Conservation (phyloP, 2,888 invertebrate species). For the Acanthosepion esculentum region DNA sequence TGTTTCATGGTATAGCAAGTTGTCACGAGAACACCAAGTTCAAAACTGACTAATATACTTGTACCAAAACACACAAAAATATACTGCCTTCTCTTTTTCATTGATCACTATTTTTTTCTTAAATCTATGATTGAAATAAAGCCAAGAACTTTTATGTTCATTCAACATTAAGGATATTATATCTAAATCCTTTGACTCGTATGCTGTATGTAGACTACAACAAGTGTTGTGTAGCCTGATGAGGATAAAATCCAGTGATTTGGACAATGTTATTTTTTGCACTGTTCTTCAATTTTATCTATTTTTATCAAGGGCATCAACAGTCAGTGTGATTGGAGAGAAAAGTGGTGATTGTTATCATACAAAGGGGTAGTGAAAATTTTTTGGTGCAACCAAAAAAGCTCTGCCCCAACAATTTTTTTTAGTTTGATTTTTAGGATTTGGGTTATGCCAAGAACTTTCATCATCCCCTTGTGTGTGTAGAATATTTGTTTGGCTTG, state of each 20-base stretch:
- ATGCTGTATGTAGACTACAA: neutral
- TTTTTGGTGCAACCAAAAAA: too few relatives aligned
- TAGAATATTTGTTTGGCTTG: too few relatives aligned
- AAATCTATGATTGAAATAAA: neutral
- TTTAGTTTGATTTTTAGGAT: too few relatives aligned
- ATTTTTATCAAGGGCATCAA: neutral
- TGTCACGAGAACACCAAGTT: neutral
- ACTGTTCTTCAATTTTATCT: neutral
- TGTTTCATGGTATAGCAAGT: slow-evolving; percentile 33
- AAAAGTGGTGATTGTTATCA: too few relatives aligned
- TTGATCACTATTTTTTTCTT: neutral
- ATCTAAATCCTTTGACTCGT: neutral
- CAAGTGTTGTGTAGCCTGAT: slow-evolving; percentile 15
- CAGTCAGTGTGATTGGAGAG: too few relatives aligned
- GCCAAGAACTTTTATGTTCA: neutral
- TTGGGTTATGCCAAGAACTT: too few relatives aligned
- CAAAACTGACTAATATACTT: neutral
- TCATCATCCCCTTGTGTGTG: too few relatives aligned
- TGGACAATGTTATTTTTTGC: neutral
- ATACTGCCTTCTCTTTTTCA: neutral
- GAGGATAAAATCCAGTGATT: neutral
- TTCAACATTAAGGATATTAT: neutral
- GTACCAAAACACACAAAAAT: neutral
- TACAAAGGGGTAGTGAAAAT: too few relatives aligned
- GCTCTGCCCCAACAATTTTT: too few relatives aligned